Evolutionary conservation across 2,113 vertebrate genomes (phyloP).

Genomic region (Condylura cristata): DNA sequence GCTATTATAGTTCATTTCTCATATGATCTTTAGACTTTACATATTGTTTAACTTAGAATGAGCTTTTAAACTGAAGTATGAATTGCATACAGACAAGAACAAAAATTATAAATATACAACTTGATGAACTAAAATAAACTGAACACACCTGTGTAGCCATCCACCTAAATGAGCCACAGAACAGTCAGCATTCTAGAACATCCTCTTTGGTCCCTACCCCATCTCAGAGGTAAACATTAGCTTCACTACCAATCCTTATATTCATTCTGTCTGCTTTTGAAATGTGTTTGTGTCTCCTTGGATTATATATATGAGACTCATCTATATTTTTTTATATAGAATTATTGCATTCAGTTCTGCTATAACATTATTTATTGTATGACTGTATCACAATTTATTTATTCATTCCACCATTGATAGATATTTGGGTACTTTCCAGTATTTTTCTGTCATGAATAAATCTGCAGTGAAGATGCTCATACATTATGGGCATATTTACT

Average conservation of each 20-base stretch:
- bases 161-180: not conserved
- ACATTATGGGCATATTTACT: not conserved
- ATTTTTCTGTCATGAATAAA: constrained; percentile 28
- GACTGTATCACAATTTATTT: not conserved
- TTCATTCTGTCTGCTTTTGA: not conserved
- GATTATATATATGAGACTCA: not conserved
- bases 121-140: constrained; percentile 14
- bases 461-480: not conserved
- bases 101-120: not conserved
- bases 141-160: not conserved
- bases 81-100: not conserved
- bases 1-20: constrained; percentile 5
- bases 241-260: not conserved
- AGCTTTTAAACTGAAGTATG: not conserved
- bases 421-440: not conserved
- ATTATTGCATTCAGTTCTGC: not conserved
- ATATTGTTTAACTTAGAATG: not conserved
- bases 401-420: not conserved
- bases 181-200: not conserved
- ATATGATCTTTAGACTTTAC: not conserved
- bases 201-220: not conserved
- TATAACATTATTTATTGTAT: not conserved
- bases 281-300: not conserved
- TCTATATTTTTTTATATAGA: not conserved
- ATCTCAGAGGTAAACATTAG: not conserved